Evolutionary conservation across 2,113 vertebrate species (phyloP), one percentile per base, ranked within the genome.

Genomic region (Machaerirhynchus nigripectus): DNA sequence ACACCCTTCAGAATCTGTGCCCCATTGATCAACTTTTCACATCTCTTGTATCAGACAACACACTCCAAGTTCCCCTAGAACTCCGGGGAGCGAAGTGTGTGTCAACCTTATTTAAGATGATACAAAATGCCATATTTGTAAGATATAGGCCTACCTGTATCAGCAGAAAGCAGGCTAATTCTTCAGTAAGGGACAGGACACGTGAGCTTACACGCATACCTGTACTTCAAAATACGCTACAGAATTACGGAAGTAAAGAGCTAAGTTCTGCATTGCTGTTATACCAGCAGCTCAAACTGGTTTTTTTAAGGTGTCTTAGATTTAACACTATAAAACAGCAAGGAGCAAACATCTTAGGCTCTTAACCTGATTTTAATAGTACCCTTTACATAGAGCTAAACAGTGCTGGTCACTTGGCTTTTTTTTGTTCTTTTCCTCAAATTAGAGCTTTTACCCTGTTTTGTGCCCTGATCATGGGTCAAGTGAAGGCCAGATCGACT

Each of bases 401-500:
- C 18, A 70, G 46, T 10, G 23, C 24, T 71, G 17, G 23, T 68
- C 15, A 15, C 6, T 23, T 70, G 12, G 6, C 2, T 5, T 47
- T 40, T 30, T 10, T 11, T n/a, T 39, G 42, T 7, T 75, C 35
- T 50, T 52, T n/a, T 14, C 16, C 40, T 77, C 55, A 84, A 46
- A 57, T 63, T 78, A 75, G 68, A 71, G 61, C 57, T 90, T 30
- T 70, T 89, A 37, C 24, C 44, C 49, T 73, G 27, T 84, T 95
- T 23, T 47, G 6, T 40, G 53, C 37, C 60, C 59, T 76, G 40
- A 80, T 40, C 16, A 33, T 11, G 19, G 68, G 89, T 86, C 68
- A 92, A 81, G 16, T 44, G n/a, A 90, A 92, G 86, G 94, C 60
- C 95, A 93, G 35, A 73, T 61, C 37, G 55, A 74, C 50, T 71